A percentile compares a stretch with the other conserved stretches of the same genome.
These are phyloP conservation scores for Diadegma fenestrale DNA, from an alignment of 2,888 invertebrate genomes.

Conservation along the genomic window DNA sequence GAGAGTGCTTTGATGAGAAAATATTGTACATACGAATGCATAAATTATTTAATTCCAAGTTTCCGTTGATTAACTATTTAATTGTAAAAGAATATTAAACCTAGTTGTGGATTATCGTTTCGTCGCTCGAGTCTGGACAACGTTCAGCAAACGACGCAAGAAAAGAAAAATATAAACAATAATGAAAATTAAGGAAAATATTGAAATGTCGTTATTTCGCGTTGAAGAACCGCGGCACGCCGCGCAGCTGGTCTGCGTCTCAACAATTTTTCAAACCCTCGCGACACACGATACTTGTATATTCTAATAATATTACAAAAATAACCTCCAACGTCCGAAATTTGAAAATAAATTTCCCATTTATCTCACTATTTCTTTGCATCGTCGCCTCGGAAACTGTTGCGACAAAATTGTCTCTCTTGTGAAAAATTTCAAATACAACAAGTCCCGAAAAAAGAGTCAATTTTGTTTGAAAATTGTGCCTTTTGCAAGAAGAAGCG, in stretches of 20 bases:
- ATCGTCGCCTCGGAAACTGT: too few relatives aligned
- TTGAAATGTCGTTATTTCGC: constrained; percentile 46
- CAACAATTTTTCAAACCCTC: constrained; percentile 50
- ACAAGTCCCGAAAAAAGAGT: neutral
- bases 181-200: constrained; percentile 21
- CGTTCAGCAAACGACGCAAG: constrained; percentile 35
- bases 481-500: constrained; percentile 47
- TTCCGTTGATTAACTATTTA: constrained; percentile 70
- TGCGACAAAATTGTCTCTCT: too few relatives aligned
- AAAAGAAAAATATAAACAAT: constrained; percentile 9
- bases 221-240: constrained; percentile 70
- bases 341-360: too few relatives aligned
- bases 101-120: constrained; percentile 36
- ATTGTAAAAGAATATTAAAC: constrained; percentile 59
- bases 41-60: constrained; percentile 79
- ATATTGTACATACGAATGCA: constrained; percentile 76
- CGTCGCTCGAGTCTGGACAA: constrained; percentile 17
- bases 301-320: constrained; percentile 6
- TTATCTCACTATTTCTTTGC: too few relatives aligned
- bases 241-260: constrained; percentile 84
- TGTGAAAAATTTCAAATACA: too few relatives aligned
- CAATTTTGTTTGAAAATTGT: constrained; percentile 4
- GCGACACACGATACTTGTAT: neutral
- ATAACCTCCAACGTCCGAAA: neutral
- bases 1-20: constrained; percentile 35